Base-by-base conservation (phyloP, 2,797 vertebrate species). In the Lepilemur septentrionalis region DNA sequence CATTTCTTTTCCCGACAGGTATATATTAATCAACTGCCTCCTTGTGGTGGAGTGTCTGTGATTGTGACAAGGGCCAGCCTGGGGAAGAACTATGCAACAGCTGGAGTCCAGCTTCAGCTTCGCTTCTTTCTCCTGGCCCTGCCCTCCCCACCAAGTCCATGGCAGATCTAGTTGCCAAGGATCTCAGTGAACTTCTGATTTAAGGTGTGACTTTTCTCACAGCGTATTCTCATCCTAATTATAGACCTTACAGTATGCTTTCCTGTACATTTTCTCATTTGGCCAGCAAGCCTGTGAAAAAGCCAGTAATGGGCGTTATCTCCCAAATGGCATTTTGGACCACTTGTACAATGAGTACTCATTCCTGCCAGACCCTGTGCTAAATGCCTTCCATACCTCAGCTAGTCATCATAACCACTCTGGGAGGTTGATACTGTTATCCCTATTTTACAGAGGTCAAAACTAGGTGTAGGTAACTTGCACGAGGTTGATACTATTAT, bases 241-340 rank as follows among this genome's bases (percentile, higher is more conserved):
- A 93, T 35, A 83, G 89, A 28, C 22, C 72, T 85, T 89, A 57
- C 35, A 30, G 28, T 82, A 82, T 63, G 23, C 70, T 92, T 89
- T 83, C 41, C 73, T 72, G 4, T 70, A 11, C 52, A 52, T 87
- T 23, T 32, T 93, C 80, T 92, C 76, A 48, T 84, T 95, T 92
- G 94, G 65, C 70, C 59, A 92, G 69, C 46, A 89, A 89, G 25
- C 2, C 20, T 83, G 61, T 23, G 57, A 89, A 88, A 52, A 80
- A 87, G 70, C 46, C n/a, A 52, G 38, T 80, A 59, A 59, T 14
- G 3, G 22, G 69, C 32, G 61, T 61, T 83, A 65, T 93, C 69
- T 93, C 46, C 65, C 55, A 41, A 82, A 79, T 92, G 84, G 20
- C 72, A 75, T 80, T 83, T 87, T 92, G 83, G 59, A 69, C 52